Base-by-base conservation (phyloP, 1,140 invertebrate genomes). In the Drosophila arizonae region DNA sequence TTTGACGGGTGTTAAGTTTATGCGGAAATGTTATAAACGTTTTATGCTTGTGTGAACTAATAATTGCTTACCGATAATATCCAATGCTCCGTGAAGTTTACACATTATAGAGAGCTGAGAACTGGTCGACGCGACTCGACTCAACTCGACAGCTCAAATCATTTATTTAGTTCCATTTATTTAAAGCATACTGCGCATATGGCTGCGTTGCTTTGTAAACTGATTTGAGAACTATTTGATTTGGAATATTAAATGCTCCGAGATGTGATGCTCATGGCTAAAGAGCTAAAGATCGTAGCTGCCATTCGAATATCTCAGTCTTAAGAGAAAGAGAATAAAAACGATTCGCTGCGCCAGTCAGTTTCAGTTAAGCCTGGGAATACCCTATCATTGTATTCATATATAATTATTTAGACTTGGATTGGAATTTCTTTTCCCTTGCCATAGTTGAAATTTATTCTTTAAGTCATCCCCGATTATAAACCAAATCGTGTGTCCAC, bases 21-120 rank as follows among this genome's bases (percentile, higher is more conserved):
- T 85, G 77, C 81, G 81, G 81, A 85, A 85, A 87, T 77, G 84
- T 65, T 75, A 82, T 88, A 87, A 77, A 81, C 65, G 46, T 50
- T 81, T 81, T 87, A 81, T 79, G 82, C 84, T 77, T 88, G 66
- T 88, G 82, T 87, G 68, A 88, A 79, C 72, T 74, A 76, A 86
- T 86, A 88, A 86, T 87, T 87, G 79, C 68, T 65, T 71, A 66
- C 66, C 56, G 61, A 80, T 68, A 79, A 78, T 78, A 57, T 56
- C 33, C 63, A 72, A 72, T 72, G 55, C 63, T 48, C 69, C 70
- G 56, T 61, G 65, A 68, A 73, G 70, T 48, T 68, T 50, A 63
- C 58, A 70, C 67, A 63, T 69, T 69, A 46, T 46, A 36, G 50
- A 36, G 50, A 58, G 15, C 26, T 10, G 17, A 17, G 55, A 67